A percentile compares a stretch with the other conserved stretches of the same genome.
phyloP scores from a whole-genome alignment of 1,140 invertebrate genomes.

The Megalopta genalis region DNA sequence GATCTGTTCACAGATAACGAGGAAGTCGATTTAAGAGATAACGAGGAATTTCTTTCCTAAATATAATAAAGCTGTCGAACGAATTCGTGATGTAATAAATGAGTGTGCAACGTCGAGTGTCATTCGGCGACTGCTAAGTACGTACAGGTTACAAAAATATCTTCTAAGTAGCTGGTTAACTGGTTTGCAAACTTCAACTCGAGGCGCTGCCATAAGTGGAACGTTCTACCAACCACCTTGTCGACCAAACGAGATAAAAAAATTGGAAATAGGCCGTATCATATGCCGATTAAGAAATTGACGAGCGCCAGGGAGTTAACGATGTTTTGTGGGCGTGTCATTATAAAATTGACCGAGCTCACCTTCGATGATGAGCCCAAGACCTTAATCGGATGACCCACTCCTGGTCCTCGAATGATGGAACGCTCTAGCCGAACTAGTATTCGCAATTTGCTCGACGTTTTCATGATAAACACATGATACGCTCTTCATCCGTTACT shows the following conservation, averaged over 20 bases:
- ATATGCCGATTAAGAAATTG: conserved; percentile 44
- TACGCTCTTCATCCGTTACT: neutral
- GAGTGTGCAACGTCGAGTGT: too few relatives aligned
- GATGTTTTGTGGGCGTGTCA: conserved; percentile 61
- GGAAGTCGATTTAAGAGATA: too few relatives aligned
- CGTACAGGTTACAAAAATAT: neutral
- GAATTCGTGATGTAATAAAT: too few relatives aligned
- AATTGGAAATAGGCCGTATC: conserved; percentile 2
- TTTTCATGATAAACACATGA: conserved; percentile 46
- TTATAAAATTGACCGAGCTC: conserved; percentile 63
- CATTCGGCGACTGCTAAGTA: too few relatives aligned
- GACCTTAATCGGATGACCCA: conserved; percentile 49
- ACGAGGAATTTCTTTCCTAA: too few relatives aligned
- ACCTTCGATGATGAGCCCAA: conserved; percentile 38
- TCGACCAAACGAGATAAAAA: conserved; percentile 15
- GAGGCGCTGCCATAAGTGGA: neutral
- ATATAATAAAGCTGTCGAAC: too few relatives aligned
- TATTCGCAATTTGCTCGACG: conserved; percentile 58
- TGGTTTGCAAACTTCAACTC: neutral
- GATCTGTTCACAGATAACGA: too few relatives aligned
- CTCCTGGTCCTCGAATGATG: conserved; percentile 24
- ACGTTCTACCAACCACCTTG: neutral
- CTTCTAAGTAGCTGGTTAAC: neutral
- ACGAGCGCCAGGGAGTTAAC: conserved; percentile 52
- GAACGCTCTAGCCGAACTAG: conserved; percentile 45